phyloP scores from a whole-genome alignment of 2,113 vertebrate species.

The Seriola quinqueradiata region DNA sequence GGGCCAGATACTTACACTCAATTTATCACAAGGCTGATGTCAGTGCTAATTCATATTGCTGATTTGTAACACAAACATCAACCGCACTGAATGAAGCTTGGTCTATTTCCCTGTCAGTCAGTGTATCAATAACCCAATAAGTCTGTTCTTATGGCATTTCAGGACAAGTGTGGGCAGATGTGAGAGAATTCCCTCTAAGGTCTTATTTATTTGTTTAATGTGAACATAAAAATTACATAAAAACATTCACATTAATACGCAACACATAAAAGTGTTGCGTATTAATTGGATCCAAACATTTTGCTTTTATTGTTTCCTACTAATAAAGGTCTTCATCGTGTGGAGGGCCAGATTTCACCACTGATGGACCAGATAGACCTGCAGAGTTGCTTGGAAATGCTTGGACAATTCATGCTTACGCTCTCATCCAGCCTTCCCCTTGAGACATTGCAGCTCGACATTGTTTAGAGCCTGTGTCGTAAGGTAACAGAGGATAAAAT shows the following conservation, averaged over 20 bases:
- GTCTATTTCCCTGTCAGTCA: too few species aligned
- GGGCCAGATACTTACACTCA: constrained; percentile 65
- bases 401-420: too few species aligned
- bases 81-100: background rate
- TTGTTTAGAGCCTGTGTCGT: constrained; percentile 75
- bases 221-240: too few species aligned
- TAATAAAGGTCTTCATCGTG: background rate
- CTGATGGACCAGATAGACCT: background rate
- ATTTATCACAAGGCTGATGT: background rate
- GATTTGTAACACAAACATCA: background rate
- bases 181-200: too few species aligned
- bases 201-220: too few species aligned
- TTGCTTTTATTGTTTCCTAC: background rate
- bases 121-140: too few species aligned
- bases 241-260: too few species aligned
- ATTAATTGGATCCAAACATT: background rate
- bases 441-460: constrained; percentile 54
- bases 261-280: too few species aligned
- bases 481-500: constrained; percentile 47
- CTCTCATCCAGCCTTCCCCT: background rate
- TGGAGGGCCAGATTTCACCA: too few species aligned
- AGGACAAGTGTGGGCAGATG: too few species aligned
- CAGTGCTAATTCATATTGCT: background rate
- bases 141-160: too few species aligned
- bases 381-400: too few species aligned